These are phyloP conservation scores for Florisuga fusca DNA, from an alignment of 2,797 vertebrate genomes.

Conservation along the genomic window DNA sequence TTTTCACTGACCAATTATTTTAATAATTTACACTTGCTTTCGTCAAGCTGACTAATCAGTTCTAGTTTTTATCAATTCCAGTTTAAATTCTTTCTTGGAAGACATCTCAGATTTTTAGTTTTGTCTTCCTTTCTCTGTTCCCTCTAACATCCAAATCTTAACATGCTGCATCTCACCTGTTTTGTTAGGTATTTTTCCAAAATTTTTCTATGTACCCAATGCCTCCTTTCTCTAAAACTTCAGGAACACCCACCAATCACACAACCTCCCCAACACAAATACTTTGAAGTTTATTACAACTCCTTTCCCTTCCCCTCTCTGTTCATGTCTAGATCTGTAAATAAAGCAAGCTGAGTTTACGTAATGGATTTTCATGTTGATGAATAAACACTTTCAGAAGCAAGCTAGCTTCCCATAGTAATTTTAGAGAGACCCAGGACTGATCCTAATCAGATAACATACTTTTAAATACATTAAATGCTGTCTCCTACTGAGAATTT, in stretches of 20 bases:
- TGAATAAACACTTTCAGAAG: constrained; percentile 11
- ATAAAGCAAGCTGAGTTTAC: not conserved
- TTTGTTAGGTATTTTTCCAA: not conserved
- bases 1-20: not conserved
- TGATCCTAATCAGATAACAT: constrained; percentile 27
- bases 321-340: not conserved
- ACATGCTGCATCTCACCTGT: not conserved
- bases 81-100: not conserved
- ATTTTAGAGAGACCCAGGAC: not conserved
- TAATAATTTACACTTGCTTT: not conserved
- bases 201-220: not conserved
- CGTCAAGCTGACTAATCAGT: not conserved
- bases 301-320: not conserved
- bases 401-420: not conserved
- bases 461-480: constrained; percentile 4
- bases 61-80: not conserved
- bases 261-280: not conserved
- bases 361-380: not conserved
- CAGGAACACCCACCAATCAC: not conserved
- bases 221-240: not conserved
- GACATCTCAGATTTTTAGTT: not conserved
- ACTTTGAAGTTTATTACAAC: not conserved
- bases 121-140: not conserved
- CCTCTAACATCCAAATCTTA: not conserved
- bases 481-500: not conserved